Evolutionary conservation across 1,140 invertebrate species (phyloP), one percentile per base, ranked within the genome.

Genomic region (Rhagoletis pomonella): DNA sequence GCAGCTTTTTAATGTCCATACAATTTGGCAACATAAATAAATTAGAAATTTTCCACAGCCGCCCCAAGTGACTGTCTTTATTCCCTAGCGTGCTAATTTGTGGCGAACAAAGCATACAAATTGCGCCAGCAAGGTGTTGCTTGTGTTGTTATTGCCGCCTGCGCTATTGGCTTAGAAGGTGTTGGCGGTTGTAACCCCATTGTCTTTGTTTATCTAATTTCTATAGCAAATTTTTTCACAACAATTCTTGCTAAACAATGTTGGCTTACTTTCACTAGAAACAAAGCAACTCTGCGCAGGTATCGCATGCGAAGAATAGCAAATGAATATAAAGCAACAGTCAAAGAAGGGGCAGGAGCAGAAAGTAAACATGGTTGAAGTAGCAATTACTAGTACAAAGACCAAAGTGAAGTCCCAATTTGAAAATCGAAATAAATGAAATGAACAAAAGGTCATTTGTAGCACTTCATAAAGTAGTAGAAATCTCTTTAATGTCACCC

Each of bases 391-490:
- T 29, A 29, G 29, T 29, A 29, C 29, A 29, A 29, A 29, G 29
- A 29, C 29, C 29, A 29, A 29, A 29, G 29, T 29, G 29, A 29
- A 29, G 29, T 29, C 29, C 29, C 3, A 4, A 42, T 19, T 10
- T 67, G 65, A 42, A 67, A 67, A 67, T 67, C 65, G 19, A 67
- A 67, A 67, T 67, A 67, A 67, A 67, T 67, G 65, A 67, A 67
- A 67, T 2, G 14, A 73, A 73, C 67, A 73, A 73, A 73, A 73
- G 67, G 67, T 73, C 12, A 73, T 73, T 73, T 73, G 42, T 5
- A 47, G 42, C 67, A 73, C 67, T 73, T 73, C 67, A 73, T 73
- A 73, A 73, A 73, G 67, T 14, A 42, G 39, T 14, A 47, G 67
- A 73, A 73, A 44, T 73, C 42, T 12, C 39, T 73, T 73, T 73